Conservation (phyloP, 2,797 vertebrate species). For the Lerista edwardsae region DNA sequence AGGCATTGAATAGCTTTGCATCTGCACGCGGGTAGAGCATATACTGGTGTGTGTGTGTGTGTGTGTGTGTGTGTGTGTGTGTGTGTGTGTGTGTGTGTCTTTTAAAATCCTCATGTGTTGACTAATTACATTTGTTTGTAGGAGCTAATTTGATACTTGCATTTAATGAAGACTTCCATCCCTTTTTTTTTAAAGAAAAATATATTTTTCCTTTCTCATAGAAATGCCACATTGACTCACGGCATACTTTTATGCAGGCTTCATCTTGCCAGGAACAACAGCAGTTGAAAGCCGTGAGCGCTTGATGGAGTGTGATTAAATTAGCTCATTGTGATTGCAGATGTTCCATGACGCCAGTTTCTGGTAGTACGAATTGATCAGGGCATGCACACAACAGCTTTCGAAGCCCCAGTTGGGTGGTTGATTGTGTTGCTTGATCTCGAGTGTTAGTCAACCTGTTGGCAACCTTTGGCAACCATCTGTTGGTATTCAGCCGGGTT, state of each 20-base stretch:
- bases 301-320: conserved; percentile 64
- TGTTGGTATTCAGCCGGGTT: neutral
- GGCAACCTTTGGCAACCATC: conserved; percentile 18
- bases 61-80: too few relatives aligned
- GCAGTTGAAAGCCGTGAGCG: conserved; percentile 31
- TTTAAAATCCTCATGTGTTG: conserved; percentile 55
- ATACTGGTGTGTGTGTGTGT: neutral
- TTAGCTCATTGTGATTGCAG: conserved; percentile 56
- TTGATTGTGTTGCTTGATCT: conserved; percentile 63
- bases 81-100: conserved; percentile 37
- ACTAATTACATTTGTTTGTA: conserved; percentile 62
- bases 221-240: conserved; percentile 53
- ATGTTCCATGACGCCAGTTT: conserved; percentile 51
- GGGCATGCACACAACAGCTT: conserved; percentile 26
- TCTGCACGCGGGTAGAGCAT: neutral
- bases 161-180: conserved; percentile 62
- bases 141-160: conserved; percentile 59
- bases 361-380: conserved; percentile 55
- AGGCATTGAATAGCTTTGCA: conserved; percentile 34
- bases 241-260: conserved; percentile 60
- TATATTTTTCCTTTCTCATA: conserved; percentile 39
- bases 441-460: conserved; percentile 61
- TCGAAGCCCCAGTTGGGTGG: conserved; percentile 59
- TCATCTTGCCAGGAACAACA: conserved; percentile 58
- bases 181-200: conserved; percentile 49